Evolutionary conservation across 2,797 vertebrate genomes (phyloP).

Genomic region (Pelodytes ibericus): DNA sequence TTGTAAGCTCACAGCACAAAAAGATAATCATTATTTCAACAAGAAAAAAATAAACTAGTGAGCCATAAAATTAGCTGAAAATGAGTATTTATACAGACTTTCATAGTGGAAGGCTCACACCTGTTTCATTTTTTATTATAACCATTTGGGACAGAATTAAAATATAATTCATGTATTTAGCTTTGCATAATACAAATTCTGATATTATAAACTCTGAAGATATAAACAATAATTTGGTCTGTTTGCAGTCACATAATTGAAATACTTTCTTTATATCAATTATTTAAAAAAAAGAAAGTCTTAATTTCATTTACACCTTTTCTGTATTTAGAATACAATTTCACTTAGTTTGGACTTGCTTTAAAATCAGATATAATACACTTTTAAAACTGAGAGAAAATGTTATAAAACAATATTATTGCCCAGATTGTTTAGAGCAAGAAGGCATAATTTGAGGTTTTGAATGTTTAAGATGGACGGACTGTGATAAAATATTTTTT

Average conservation of each 20-base stretch:
- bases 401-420: no score
- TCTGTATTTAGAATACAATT: no score
- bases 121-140: slow-evolving; percentile 31
- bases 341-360: no score
- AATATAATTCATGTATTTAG: slow-evolving; percentile 30
- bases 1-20: slow-evolving; percentile 14
- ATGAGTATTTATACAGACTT: slow-evolving; percentile 14
- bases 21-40: slow-evolving; percentile 24
- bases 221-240: slow-evolving; percentile 11
- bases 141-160: slow-evolving; percentile 22
- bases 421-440: no score
- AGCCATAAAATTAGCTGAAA: slow-evolving; percentile 43
- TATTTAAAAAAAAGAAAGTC: not conserved
- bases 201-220: slow-evolving; percentile 24
- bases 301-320: no score
- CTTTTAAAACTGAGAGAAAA: no score
- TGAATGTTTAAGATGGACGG: no score
- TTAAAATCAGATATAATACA: no score
- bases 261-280: not conserved
- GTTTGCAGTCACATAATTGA: not conserved
- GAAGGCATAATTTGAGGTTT: no score
- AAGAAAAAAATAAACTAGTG: slow-evolving; percentile 13
- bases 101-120: slow-evolving; percentile 4
- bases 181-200: slow-evolving; percentile 14
- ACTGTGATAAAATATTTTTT: no score